Conservation (phyloP, 23 tunicate genomes). For the Trididemnum nubilum region DNA sequence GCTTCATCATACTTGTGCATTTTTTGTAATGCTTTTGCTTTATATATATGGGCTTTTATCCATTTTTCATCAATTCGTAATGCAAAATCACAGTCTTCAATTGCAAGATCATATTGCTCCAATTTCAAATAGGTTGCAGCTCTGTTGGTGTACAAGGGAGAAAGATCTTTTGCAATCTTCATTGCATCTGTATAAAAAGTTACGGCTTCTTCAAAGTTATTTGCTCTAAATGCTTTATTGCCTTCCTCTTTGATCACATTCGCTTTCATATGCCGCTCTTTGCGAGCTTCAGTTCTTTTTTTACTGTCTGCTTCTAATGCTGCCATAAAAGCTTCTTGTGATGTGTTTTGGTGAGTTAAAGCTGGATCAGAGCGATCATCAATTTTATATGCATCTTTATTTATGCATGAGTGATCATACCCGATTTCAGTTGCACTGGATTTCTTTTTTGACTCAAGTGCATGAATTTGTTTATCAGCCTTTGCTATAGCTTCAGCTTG, state of each 20-base stretch:
- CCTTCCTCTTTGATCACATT: constrained; percentile 64
- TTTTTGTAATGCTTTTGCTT: constrained; percentile 64
- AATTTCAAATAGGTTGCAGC: constrained; percentile 71
- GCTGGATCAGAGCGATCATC: constrained; percentile 13
- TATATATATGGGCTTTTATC: constrained; percentile 69
- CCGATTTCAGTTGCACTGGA: constrained; percentile 30
- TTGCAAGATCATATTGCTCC: constrained; percentile 54
- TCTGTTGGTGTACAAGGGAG: constrained; percentile 84
- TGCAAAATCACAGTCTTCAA: constrained; percentile 85
- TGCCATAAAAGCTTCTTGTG: constrained; percentile 61
- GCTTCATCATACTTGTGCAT: constrained; percentile 61
- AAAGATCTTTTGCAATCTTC: constrained; percentile 54
- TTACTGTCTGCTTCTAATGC: constrained; percentile 77
- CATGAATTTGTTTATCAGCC: constrained; percentile 60
- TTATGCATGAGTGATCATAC: constrained; percentile 66
- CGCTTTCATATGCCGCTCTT: constrained; percentile 77
- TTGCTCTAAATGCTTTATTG: constrained; percentile 55
- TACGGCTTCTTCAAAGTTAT: constrained; percentile 45
- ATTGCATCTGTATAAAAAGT: constrained; percentile 73
- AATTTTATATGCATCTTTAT: constrained; percentile 64
- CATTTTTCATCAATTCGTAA: constrained; percentile 76
- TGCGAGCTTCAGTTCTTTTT: constrained; percentile 66
- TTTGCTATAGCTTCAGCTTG: constrained; percentile 59
- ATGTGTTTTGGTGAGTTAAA: constrained; percentile 45
- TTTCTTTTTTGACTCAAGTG: constrained; percentile 17